A percentile compares a stretch with the other conserved stretches of the same genome.
phyloP scores from a whole-genome alignment of 2,113 vertebrate genomes.

The Neogobius melanostomus region DNA sequence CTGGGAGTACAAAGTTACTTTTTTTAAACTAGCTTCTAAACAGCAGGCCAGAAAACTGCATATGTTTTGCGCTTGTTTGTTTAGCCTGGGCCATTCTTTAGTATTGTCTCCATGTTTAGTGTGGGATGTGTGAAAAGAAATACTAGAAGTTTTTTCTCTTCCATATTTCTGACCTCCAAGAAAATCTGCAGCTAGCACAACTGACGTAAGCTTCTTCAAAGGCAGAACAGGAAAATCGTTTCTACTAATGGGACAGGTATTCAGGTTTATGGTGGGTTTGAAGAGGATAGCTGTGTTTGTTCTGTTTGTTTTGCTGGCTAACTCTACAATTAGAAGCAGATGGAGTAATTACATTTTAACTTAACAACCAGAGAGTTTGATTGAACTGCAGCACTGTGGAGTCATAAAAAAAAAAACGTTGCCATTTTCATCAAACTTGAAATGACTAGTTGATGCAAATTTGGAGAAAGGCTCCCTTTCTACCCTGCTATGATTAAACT shows the following conservation, averaged over 20 bases:
- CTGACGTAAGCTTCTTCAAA: constrained; percentile 71
- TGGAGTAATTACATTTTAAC: constrained; percentile 11
- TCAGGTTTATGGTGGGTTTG: no score
- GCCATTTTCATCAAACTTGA: constrained; percentile 25
- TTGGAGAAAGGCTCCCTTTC: constrained; percentile 26
- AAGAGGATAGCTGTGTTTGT: neutral
- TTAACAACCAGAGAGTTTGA: constrained; percentile 1
- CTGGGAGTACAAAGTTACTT: constrained; percentile 26
- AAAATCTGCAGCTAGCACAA: constrained; percentile 46
- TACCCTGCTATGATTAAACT: constrained; percentile 46
- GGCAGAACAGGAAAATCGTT: constrained; percentile 39
- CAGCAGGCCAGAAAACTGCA: constrained; percentile 5
- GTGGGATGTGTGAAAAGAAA: constrained; percentile 25
- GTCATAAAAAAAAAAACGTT: constrained; percentile 24
- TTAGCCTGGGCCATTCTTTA: constrained; percentile 12
- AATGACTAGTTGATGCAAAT: constrained; percentile 48
- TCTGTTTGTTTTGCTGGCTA: neutral
- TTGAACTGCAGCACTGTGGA: constrained; percentile 4
- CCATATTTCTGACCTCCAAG: constrained; percentile 50
- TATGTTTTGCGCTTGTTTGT: neutral
- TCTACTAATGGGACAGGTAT: neutral
- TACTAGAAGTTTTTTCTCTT: constrained; percentile 35
- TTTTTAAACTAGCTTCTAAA: constrained; percentile 27
- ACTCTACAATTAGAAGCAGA: neutral
- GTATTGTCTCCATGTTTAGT: constrained; percentile 15